Evolutionary conservation across 1,140 invertebrate species (phyloP), one percentile per base, ranked within the genome.

Genomic region (Drosophila kurseongensis): DNA sequence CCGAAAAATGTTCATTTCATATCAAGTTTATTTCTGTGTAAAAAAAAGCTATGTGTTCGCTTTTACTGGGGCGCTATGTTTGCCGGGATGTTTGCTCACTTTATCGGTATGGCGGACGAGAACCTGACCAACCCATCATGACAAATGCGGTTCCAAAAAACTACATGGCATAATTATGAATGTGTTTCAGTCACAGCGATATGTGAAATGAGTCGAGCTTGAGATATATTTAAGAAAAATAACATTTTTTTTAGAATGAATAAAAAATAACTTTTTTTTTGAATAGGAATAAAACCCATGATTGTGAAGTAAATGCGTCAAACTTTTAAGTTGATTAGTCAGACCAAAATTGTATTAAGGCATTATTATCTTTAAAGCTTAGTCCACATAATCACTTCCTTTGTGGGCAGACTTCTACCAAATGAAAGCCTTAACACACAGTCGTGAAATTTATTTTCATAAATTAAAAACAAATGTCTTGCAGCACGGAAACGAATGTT

Each of bases 41-140:
- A 32, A 32, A 32, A 32, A 7, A 32, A 2, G 8, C 29, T 7
- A 6, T 7, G 5, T 1, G 29, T 2, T 32, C 29, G 29, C 27
- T 62, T 82, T 79, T 84, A 79, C 80, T 67, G 36, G 56, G 12
- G 16, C 13, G 5, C n/a, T n/a, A 32, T 78, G 48, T 75, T 80
- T 80, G 63, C 55, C 78, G 78, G 78, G 78, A 80, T 76, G 78
- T 80, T 80, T 81, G 72, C 56, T 16, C 12, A 45, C 56, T 50
- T 80, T 80, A 80, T 76, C 78, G 61, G 32, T 29, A 35, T 65
- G 32, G 52, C 1, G 32, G 41, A 71, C 40, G 38, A 36, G 47
- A 73, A 75, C 73, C 73, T 65, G 73, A 75, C 73, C 73, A 66
- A 75, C 60, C 61, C 73, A 65, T 16, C 35, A 54, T 48, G 47